Evolutionary conservation across 2,888 invertebrate genomes (phyloP), one percentile per base, ranked within the genome.

Genomic region (Antheraea yamamai): DNA sequence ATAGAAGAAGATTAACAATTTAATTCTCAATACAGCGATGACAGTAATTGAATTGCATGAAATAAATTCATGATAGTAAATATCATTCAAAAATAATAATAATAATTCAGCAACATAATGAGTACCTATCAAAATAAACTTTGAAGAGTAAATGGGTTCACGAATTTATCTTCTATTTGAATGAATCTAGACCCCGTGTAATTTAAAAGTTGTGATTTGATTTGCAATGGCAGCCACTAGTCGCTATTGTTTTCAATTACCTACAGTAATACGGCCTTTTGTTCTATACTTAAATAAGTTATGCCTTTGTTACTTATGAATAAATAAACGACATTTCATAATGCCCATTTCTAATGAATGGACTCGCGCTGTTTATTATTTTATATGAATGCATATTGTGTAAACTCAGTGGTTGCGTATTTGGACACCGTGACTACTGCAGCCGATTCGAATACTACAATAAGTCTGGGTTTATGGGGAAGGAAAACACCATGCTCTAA

Each of bases 151-250:
- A 30, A 66, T 0, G 30, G 26, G 30, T 16, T 26, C 64, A 66
- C 14, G 64, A 66, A 6, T 66, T n/a, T n/a, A n/a, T n/a, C n/a
- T n/a, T 66, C 2, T 20, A 16, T 66, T 30, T 66, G 4, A 64
- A 66, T 66, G 14, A 66, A 30, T 66, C 26, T 66, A 66, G 30
- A 66, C 30, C 16, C 30, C 18, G n/a, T n/a, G 10, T 39, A 39
- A 70, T 39, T 39, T 39, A 12, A 70, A 70, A 70, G 39, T 70
- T 70, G 39, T 70, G 39, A 70, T 70, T 39, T 39, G 39, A 70
- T 70, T 70, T 70, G 68, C 68, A 68, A 68, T 18, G 35, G 20
- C 35, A 39, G 4, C 39, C 20, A 39, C 39, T 70, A 39, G n/a
- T 20, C 39, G n/a, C n/a, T 39, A 39, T 39, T 39, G n/a, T 70